A percentile compares a stretch with the other conserved stretches of the same genome.
Conservation (phyloP, 2,888 invertebrate species). For the Drosophila vallismaia region DNA sequence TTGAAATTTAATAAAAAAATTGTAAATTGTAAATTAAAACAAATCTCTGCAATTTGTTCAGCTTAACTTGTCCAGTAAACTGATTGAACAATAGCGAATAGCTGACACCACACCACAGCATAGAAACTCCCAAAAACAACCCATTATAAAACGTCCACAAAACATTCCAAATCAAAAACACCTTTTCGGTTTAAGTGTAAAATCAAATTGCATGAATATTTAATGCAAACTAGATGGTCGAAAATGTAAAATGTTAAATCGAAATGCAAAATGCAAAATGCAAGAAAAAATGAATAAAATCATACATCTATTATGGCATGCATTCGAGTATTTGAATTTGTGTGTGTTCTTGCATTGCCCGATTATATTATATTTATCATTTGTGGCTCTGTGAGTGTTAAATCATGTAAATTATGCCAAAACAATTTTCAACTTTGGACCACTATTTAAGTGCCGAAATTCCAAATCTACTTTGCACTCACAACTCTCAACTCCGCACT, state of each 20-base stretch:
- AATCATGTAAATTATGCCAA: constrained; percentile 59
- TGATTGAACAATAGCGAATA: constrained; percentile 13
- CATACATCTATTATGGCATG: constrained; percentile 17
- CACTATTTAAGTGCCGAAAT: constrained; percentile 44
- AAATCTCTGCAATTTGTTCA: constrained; percentile 13
- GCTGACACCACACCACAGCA: constrained; percentile 36
- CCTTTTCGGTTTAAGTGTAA: constrained; percentile 18
- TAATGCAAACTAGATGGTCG: constrained; percentile 18
- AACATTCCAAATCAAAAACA: constrained; percentile 19
- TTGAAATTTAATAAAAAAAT: background rate
- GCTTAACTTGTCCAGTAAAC: background rate
- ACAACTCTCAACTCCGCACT: constrained; percentile 5
- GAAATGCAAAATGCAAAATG: too few species aligned
- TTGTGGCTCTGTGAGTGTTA: constrained; percentile 37
- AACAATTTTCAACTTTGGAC: constrained; percentile 39
- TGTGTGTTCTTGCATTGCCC: constrained; percentile 29
- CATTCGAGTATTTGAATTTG: constrained; percentile 14
- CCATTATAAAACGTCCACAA: constrained; percentile 17
- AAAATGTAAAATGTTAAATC: background rate
- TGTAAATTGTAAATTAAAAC: background rate
- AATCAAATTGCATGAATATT: constrained; percentile 23
- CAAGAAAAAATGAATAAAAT: constrained; percentile 3
- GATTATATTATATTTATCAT: constrained; percentile 39
- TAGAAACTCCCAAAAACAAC: constrained; percentile 5
- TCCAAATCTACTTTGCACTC: constrained; percentile 26